Base-by-base conservation (phyloP, 2,888 invertebrate genomes). In the Pheosia tremula region DNA sequence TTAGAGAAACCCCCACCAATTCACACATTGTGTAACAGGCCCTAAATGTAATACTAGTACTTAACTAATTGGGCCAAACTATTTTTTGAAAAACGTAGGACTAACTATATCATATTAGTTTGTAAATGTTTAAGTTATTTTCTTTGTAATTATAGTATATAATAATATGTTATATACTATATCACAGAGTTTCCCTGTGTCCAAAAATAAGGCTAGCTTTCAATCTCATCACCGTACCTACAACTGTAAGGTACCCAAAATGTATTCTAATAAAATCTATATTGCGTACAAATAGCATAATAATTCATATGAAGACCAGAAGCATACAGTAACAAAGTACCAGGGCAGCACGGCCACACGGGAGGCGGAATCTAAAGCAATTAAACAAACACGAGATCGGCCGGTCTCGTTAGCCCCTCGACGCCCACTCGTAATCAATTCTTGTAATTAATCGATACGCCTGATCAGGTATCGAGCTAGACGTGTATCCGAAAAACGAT, bases 341-440 rank as follows among this genome's bases (percentile, higher is more conserved):
- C 75, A 74, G 72, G 71, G 61, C 59, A 63, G 39, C 74, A 76
- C 57, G 64, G 67, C 73, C 67, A 72, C 66, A 73, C 68, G 72
- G 78, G 79, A 81, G 86, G 85, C 84, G 86, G 85, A 73, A 75
- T 82, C 78, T 59, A 65, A 74, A 77, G 83, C 85, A 88, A 90
- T 90, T 88, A 88, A 88, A 87, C 89, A 89, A 90, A 91, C 89
- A 90, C 84, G 83, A 82, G 77, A 83, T 73, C 84, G 84, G 84
- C 83, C 80, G 81, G 80, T 71, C 87, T 89, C 87, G 88, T 87
- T 87, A 88, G 79, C 75, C 69, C 62, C 62, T 73, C 77, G 81
- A 83, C 89, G 87, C 92, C 91, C 80, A 81, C 78, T 72, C 71
- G 86, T 87, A 87, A 90, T 89, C 88, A 87, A 89, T 87, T 88